Evolutionary conservation across 2,888 invertebrate genomes (phyloP), one percentile per base, ranked within the genome.

Genomic region (Drosophila stalkeri): DNA sequence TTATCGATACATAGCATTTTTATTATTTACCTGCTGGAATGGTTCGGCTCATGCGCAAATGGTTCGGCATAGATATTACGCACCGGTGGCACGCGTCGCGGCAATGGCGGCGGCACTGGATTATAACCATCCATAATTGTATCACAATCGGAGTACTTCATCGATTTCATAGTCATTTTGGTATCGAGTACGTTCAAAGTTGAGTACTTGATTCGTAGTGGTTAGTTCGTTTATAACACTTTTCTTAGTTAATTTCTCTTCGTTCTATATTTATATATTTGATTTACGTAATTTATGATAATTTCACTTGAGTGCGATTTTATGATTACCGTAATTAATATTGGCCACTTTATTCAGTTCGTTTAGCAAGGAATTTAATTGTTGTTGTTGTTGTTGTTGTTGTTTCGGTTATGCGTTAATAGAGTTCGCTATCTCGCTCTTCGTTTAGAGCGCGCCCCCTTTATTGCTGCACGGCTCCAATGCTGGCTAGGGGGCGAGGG

Each of bases 81-180:
- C 68, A 92, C 91, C 59, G 93, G 93, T 65, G 93, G 93, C 79
- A 93, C 93, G 62, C 93, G 91, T 39, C 93, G 90, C 73, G 93
- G 93, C 75, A 93, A 85, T 61, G 93, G 93, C 27, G 93, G 93
- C 77, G 93, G 93, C 79, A 93, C 93, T 61, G 93, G 93, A 91
- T 93, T 93, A 89, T 93, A 93, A 81, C 93, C 93, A 90, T 93
- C 93, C 93, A 93, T 93, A 89, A 93, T 93, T 81, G 93, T 93
- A 92, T 93, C 93, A 93, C 93, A 93, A 92, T 93, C 93, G 85
- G 93, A 92, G 89, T 93, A 93, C 91, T 93, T 93, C 85, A 93
- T 93, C 88, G 93, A 93, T 92, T 93, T 93, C 93, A 93, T 93
- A 90, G 93, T 93, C 93, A 93, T 93, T 86, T 89, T 92, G 83